A percentile compares a stretch with the other conserved stretches of the same genome.
Evolutionary conservation across 2,888 invertebrate species (phyloP).

Genomic region (Drosophila putrida): DNA sequence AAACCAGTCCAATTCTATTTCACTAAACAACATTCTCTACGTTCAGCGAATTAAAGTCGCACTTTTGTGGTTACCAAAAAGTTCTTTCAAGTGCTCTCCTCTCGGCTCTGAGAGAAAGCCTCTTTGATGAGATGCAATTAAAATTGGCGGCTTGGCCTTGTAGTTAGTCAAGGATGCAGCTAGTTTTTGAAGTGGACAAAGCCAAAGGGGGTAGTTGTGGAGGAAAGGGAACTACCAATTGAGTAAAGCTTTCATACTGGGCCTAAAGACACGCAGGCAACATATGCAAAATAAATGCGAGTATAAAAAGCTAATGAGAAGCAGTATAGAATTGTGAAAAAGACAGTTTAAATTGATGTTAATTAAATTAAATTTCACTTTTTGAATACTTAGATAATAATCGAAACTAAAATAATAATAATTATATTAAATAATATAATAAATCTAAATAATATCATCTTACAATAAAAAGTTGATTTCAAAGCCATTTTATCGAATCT

Average conservation of each 20-base stretch:
- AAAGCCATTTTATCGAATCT: no score
- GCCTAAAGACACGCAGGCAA: conserved; percentile 9
- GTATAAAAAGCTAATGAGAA: no score
- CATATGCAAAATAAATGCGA: background rate
- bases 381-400: no score
- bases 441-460: no score
- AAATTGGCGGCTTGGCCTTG: conserved; percentile 53
- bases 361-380: no score
- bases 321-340: no score
- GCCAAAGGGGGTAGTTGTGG: background rate
- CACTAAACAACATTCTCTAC: conserved; percentile 43
- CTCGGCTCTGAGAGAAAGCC: background rate
- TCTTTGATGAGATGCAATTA: conserved; percentile 64
- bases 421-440: no score
- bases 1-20: conserved; percentile 10
- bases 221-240: conserved; percentile 17
- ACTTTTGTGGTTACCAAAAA: conserved; percentile 59
- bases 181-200: background rate
- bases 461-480: no score
- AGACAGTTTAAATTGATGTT: no score
- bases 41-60: conserved; percentile 56
- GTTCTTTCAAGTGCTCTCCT: conserved; percentile 43
- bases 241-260: conserved; percentile 33
- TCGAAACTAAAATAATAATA: no score
- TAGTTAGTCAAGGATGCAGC: conserved; percentile 10